A percentile compares a stretch with the other conserved stretches of the same genome.
These are phyloP conservation scores for Elymnias hypermnestra DNA, from an alignment of 1,140 invertebrate species.

Conservation along the genomic window DNA sequence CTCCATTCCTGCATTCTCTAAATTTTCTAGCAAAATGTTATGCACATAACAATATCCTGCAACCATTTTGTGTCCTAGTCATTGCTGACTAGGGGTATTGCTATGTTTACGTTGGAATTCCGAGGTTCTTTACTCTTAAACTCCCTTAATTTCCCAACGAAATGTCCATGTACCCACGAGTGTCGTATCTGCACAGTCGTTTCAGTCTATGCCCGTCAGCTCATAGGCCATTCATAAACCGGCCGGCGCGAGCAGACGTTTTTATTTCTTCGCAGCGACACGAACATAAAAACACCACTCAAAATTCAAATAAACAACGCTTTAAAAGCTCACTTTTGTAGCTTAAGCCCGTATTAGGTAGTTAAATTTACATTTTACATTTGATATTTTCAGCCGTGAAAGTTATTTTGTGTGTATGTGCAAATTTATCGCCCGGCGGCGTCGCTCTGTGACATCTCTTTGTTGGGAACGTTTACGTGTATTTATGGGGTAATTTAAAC, in stretches of 20 bases:
- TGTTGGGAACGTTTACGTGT: slow-evolving; percentile 54
- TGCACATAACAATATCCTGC: too few species aligned
- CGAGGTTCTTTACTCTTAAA: too few species aligned
- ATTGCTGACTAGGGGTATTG: too few species aligned
- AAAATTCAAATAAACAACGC: slow-evolving; percentile 62
- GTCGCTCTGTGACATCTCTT: slow-evolving; percentile 42
- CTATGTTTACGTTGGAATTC: too few species aligned
- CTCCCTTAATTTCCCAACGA: too few species aligned
- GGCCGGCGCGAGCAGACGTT: slow-evolving; percentile 53
- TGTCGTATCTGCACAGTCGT: slow-evolving; percentile 32
- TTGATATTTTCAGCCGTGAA: slow-evolving; percentile 42
- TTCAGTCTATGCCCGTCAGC: slow-evolving; percentile 25
- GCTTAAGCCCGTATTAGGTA: slow-evolving; percentile 62
- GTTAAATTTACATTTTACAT: slow-evolving; percentile 66
- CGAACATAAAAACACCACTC: slow-evolving; percentile 67
- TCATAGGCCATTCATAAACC: slow-evolving; percentile 64
- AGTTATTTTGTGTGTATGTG: slow-evolving; percentile 47
- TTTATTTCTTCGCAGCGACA: slow-evolving; percentile 60
- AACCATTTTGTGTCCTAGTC: too few species aligned
- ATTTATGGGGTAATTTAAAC: slow-evolving; percentile 62
- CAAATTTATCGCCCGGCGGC: slow-evolving; percentile 48
- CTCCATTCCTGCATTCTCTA: too few species aligned
- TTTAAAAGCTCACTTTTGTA: slow-evolving; percentile 54
- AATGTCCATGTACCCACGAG: too few species aligned
- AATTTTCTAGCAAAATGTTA: too few species aligned